These are phyloP conservation scores for Phortica okadai DNA, from an alignment of 2,888 invertebrate species.

Conservation along the genomic window DNA sequence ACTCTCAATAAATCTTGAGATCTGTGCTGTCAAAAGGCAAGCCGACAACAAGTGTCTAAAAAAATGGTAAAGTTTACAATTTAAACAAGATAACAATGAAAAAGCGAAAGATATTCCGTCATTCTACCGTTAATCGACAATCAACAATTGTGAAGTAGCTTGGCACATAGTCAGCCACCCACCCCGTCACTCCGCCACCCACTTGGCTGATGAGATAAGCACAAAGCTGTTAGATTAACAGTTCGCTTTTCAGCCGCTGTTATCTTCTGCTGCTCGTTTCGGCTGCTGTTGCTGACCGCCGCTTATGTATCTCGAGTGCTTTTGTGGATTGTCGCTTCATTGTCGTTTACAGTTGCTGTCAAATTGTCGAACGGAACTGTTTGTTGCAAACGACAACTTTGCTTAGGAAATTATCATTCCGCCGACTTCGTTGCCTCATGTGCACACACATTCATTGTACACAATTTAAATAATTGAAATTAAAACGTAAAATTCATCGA, in stretches of 20 bases:
- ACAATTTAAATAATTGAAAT: slow-evolving; percentile 11
- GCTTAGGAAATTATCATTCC: not conserved
- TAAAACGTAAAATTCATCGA: not conserved
- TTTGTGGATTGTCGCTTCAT: slow-evolving; percentile 15
- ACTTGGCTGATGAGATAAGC: not conserved
- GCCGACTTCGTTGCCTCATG: not conserved
- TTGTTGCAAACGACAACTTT: slow-evolving; percentile 5
- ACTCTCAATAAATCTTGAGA: not conserved
- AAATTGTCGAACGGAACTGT: slow-evolving; percentile 21
- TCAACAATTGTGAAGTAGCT: not conserved
- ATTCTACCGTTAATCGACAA: slow-evolving; percentile 6
- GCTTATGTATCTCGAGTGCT: not conserved
- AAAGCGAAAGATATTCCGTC: not conserved
- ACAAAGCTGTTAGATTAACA: not conserved
- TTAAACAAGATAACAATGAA: not conserved
- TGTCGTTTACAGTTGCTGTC: slow-evolving; percentile 11
- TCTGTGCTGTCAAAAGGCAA: not conserved
- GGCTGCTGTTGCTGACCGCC: not conserved
- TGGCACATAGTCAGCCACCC: not conserved
- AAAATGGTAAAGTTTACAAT: slow-evolving; percentile 23
- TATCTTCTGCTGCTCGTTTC: not conserved
- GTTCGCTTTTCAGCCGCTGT: not conserved
- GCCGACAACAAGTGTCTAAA: not conserved
- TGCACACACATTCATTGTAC: not conserved
- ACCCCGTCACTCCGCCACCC: not conserved